Evolutionary conservation across 2,888 invertebrate species (phyloP).

Genomic region (Drosophila macrospina): DNA sequence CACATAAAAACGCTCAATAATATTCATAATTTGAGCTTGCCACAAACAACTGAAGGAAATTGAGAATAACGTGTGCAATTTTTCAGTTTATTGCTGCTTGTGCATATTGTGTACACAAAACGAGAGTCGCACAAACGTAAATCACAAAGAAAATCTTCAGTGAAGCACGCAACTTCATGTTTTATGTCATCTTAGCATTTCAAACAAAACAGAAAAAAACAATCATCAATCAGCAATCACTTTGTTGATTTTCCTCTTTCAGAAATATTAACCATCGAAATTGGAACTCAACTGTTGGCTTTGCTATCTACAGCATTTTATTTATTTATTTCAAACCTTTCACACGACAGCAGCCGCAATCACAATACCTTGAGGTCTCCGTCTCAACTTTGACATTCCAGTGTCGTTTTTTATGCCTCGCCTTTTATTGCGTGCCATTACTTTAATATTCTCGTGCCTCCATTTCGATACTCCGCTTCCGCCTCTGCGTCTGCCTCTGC

Average conservation of each 20-base stretch:
- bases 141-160: slow-evolving; percentile 23
- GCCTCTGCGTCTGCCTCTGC: not conserved
- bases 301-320: slow-evolving; percentile 35
- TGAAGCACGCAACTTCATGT: slow-evolving; percentile 43
- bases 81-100: slow-evolving; percentile 36
- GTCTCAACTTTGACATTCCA: slow-evolving; percentile 64
- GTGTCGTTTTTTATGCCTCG: slow-evolving; percentile 48
- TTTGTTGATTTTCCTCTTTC: slow-evolving; percentile 17
- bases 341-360: slow-evolving; percentile 40
- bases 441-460: slow-evolving; percentile 59
- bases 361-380: slow-evolving; percentile 28
- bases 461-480: slow-evolving; percentile 23
- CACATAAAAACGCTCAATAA: slow-evolving; percentile 12
- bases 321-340: slow-evolving; percentile 53
- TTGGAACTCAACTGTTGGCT: slow-evolving; percentile 12
- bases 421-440: slow-evolving; percentile 68
- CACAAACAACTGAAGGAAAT: slow-evolving; percentile 34
- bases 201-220: slow-evolving; percentile 8
- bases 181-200: slow-evolving; percentile 26
- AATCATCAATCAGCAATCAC: slow-evolving; percentile 48
- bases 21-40: slow-evolving; percentile 15
- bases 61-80: slow-evolving; percentile 47
- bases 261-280: slow-evolving; percentile 13
- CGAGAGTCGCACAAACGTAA: slow-evolving; percentile 7
- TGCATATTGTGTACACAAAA: slow-evolving; percentile 33